Conservation (phyloP, 2,888 invertebrate species). For the Bedellia somnulentella region DNA sequence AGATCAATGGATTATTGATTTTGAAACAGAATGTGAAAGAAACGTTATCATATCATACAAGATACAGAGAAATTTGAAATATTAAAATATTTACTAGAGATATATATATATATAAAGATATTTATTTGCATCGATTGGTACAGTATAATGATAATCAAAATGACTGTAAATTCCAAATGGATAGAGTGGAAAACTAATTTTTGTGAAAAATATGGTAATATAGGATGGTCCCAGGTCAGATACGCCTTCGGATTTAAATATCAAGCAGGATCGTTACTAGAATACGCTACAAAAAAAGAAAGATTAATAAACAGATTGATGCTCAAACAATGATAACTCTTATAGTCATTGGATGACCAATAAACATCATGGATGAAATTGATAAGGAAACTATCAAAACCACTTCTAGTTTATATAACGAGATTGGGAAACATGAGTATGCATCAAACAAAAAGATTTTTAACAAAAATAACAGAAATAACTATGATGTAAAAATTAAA, state of each 20-base stretch:
- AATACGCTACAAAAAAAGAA: slow-evolving; percentile 1
- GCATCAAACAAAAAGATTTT: neutral
- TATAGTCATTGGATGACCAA: neutral
- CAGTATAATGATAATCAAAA: neutral
- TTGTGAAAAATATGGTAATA: slow-evolving; percentile 1
- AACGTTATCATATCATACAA: slow-evolving; percentile 3
- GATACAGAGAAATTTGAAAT: slow-evolving; percentile 6
- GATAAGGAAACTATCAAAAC: neutral
- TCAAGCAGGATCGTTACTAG: neutral
- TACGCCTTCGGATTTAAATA: neutral
- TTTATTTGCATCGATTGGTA: slow-evolving; percentile 1
- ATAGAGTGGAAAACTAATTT: neutral
- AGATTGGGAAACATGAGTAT: neutral
- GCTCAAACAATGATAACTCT: neutral
- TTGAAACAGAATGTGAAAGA: slow-evolving; percentile 6
- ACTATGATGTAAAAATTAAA: neutral
- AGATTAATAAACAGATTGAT: neutral
- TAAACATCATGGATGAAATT: neutral
- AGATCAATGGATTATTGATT: slow-evolving; percentile 6
- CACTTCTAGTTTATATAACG: neutral
- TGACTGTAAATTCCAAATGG: neutral
- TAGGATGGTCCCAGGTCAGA: neutral
- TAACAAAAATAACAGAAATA: neutral
- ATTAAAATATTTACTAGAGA: slow-evolving; percentile 5
- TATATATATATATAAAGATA: too few species aligned